Evolutionary conservation across 2,888 invertebrate species (phyloP).

Genomic region (Aphodius sticticus): DNA sequence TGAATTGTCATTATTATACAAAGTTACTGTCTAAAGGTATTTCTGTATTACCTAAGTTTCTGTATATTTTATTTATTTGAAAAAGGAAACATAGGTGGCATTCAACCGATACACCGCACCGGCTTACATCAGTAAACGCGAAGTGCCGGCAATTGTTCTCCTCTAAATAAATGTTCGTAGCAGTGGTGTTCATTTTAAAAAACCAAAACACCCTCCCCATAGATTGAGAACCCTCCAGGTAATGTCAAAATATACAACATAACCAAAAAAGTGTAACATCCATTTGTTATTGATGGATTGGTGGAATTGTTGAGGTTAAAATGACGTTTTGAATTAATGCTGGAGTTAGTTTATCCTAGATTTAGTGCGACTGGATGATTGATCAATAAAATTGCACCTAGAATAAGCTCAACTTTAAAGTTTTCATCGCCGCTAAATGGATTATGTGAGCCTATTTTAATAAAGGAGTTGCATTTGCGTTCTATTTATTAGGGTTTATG

Average conservation of each 20-base stretch:
- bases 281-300: neutral
- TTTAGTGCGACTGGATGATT: slow-evolving; percentile 28
- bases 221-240: neutral
- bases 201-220: neutral
- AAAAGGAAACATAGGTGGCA: too few relatives aligned
- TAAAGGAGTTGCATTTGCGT: neutral
- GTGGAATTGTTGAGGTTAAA: neutral
- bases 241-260: neutral
- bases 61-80: too few relatives aligned
- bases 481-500: neutral
- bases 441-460: neutral
- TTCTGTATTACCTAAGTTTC: too few relatives aligned
- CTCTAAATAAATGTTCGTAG: neutral
- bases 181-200: neutral
- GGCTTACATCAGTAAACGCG: too few relatives aligned
- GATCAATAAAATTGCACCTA: slow-evolving; percentile 38
- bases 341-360: neutral
- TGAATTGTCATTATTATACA: too few relatives aligned
- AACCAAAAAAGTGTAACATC: neutral
- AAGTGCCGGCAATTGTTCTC: neutral
- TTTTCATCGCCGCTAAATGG: neutral
- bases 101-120: too few relatives aligned
- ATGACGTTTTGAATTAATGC: neutral
- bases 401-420: slow-evolving; percentile 9
- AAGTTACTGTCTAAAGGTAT: too few relatives aligned